These are phyloP conservation scores for Trachelus iudaicus DNA, from an alignment of 2,888 invertebrate species.

Conservation along the genomic window DNA sequence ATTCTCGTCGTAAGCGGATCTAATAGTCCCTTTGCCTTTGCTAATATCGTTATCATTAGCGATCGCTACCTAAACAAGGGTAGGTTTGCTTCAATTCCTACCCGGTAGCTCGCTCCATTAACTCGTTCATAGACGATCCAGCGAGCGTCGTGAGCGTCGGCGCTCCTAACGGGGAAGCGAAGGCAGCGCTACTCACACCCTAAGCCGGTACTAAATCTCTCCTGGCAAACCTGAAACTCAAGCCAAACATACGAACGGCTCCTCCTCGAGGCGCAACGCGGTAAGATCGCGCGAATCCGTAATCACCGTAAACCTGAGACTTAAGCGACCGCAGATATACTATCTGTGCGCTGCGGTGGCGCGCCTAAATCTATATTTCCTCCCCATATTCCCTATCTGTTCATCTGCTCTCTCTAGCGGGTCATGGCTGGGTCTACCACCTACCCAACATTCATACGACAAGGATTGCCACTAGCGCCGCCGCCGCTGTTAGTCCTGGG, in stretches of 20 bases:
- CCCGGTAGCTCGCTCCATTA: constrained; percentile 53
- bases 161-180: no score
- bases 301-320: constrained; percentile 62
- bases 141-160: constrained; percentile 41
- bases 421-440: constrained; percentile 9
- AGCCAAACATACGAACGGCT: constrained; percentile 55
- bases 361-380: constrained; percentile 62
- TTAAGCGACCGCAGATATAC: constrained; percentile 48
- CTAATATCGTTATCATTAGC: constrained; percentile 53
- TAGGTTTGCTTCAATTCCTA: background rate
- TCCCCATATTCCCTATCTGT: constrained; percentile 57
- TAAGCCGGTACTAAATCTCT: constrained; percentile 55
- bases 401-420: constrained; percentile 54
- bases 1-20: no score
- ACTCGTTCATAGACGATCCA: constrained; percentile 61
- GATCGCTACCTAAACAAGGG: constrained; percentile 35
- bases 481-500: no score
- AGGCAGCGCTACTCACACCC: constrained; percentile 37
- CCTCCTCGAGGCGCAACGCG: constrained; percentile 25
- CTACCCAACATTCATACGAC: no score
- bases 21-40: constrained; percentile 15
- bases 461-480: no score
- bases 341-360: constrained; percentile 16
- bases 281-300: constrained; percentile 53
- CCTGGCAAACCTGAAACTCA: constrained; percentile 57